Conservation (phyloP, 2,888 invertebrate genomes). For the Nemoura dubitans region DNA sequence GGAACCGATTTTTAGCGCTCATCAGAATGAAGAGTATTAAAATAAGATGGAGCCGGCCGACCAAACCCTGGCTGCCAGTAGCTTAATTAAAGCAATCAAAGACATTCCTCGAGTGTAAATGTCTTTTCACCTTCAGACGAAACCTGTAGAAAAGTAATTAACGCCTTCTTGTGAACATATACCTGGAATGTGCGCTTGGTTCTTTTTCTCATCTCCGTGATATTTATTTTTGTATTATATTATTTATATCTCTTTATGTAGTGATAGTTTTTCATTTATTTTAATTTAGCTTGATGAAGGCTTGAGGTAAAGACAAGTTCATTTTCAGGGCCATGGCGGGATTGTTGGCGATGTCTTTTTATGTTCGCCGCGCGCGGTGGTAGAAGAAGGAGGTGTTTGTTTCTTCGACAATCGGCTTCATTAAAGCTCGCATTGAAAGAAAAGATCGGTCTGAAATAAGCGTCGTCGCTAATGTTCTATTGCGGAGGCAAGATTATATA, state of each 20-base stretch:
- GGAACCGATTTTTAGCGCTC: not conserved
- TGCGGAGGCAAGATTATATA: not conserved
- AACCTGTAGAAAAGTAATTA: constrained; percentile 45
- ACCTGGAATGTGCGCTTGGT: not conserved
- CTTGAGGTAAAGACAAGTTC: constrained; percentile 7
- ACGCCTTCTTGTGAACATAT: constrained; percentile 44
- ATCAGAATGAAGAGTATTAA: not conserved
- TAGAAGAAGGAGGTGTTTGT: constrained; percentile 16
- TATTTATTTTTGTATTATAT: constrained; percentile 28
- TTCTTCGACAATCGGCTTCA: constrained; percentile 17
- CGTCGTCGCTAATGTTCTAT: not conserved
- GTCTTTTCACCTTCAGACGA: constrained; percentile 39
- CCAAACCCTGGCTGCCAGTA: constrained; percentile 39
- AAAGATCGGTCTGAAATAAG: not conserved
- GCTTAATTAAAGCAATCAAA: constrained; percentile 51
- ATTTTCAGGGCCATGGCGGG: constrained; percentile 14
- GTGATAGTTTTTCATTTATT: constrained; percentile 16
- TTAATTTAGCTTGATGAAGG: constrained; percentile 30
- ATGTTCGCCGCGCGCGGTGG: not conserved
- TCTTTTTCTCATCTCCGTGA: not conserved
- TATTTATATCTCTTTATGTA: constrained; percentile 9
- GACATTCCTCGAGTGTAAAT: constrained; percentile 47
- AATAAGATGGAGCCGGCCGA: not conserved
- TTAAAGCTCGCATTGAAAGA: not conserved
- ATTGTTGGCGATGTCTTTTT: not conserved